phyloP scores from a whole-genome alignment of 2,113 vertebrate species.

The Nesoenas mayeri region DNA sequence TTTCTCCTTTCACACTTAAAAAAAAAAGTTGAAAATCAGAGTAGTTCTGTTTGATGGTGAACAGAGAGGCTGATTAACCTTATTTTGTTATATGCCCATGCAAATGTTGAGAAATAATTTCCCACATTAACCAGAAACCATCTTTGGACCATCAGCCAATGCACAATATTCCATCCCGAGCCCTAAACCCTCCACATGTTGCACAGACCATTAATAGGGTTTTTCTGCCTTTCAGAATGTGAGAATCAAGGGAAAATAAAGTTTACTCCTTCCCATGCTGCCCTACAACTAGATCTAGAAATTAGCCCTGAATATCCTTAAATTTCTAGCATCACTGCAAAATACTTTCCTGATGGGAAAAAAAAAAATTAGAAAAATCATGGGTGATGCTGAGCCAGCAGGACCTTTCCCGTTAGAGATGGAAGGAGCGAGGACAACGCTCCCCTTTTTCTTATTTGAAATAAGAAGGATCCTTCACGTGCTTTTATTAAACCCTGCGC shows the following conservation, averaged over 20 bases:
- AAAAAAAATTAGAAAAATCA: not conserved
- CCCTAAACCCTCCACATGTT: not conserved
- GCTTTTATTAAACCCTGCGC: constrained; percentile 34
- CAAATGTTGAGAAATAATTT: constrained; percentile 2
- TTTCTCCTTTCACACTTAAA: not conserved
- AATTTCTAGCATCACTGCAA: not conserved
- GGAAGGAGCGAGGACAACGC: not conserved
- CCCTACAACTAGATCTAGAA: not conserved
- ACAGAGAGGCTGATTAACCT: not conserved
- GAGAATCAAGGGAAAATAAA: not conserved
- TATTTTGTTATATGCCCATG: not conserved
- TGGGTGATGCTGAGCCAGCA: rapidly evolving
- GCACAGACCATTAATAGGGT: rapidly evolving
- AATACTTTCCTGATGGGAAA: not conserved
- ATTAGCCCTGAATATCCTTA: not conserved
- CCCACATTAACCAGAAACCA: rapidly evolving
- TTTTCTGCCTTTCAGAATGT: not conserved
- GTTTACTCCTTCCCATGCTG: rapidly evolving
- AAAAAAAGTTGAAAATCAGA: not conserved
- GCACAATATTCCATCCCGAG: rapidly evolving
- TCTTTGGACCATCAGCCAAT: not conserved
- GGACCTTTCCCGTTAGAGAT: not conserved
- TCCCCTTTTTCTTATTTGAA: not conserved
- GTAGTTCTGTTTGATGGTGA: not conserved
- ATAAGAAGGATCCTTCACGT: not conserved